Conservation (phyloP, 2,888 invertebrate genomes). For the Ormyrus rosae region DNA sequence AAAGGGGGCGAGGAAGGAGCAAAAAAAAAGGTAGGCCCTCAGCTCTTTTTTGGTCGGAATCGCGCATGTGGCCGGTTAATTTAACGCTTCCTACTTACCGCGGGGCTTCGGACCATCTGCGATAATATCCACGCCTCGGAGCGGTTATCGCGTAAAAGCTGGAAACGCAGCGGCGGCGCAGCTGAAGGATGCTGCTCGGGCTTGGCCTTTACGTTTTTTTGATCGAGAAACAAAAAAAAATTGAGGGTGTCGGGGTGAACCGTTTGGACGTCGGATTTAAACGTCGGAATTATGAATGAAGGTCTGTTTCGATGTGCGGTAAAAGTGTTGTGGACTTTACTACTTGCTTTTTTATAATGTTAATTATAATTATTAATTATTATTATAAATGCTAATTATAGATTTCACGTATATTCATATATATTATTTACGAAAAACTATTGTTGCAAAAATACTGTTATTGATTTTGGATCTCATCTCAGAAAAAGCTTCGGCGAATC, state of each 20-base stretch:
- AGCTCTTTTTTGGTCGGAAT: constrained; percentile 54
- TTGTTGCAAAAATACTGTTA: too few relatives aligned
- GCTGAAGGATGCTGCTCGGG: constrained; percentile 30
- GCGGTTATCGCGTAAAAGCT: constrained; percentile 5
- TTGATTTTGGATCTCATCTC: too few relatives aligned
- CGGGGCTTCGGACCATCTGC: constrained; percentile 43
- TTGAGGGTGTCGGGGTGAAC: neutral
- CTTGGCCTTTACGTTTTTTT: neutral
- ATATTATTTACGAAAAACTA: too few relatives aligned
- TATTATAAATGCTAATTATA: too few relatives aligned
- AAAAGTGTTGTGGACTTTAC: too few relatives aligned
- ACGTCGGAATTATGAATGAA: too few relatives aligned
- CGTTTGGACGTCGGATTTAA: neutral
- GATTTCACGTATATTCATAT: too few relatives aligned
- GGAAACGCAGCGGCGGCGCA: constrained; percentile 1
- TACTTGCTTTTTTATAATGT: too few relatives aligned
- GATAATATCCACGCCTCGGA: constrained; percentile 30
- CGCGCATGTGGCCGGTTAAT: constrained; percentile 59
- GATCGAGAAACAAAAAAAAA: neutral
- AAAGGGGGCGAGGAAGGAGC: too few relatives aligned
- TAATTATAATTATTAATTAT: too few relatives aligned
- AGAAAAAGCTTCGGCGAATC: too few relatives aligned
- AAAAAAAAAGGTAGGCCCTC: neutral
- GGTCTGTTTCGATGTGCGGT: too few relatives aligned
- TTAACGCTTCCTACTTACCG: constrained; percentile 46